Evolutionary conservation across 2,888 invertebrate species (phyloP).

Genomic region (Drosophila flavopinicola): DNA sequence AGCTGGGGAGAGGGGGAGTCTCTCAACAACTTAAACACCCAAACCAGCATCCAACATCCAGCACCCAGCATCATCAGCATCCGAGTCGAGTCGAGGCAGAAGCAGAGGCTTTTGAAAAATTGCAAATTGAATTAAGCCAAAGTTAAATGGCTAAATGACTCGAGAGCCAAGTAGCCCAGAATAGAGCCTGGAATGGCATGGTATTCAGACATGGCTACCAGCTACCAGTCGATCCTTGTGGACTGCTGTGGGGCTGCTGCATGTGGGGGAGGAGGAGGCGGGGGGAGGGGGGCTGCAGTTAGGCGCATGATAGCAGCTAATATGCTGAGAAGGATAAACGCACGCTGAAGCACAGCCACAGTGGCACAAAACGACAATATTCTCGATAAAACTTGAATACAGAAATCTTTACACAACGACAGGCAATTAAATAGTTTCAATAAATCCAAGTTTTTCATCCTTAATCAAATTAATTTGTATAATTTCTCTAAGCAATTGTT

Average conservation of each 20-base stretch:
- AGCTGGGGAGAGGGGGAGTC: slow-evolving; percentile 16
- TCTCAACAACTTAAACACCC: slow-evolving; percentile 47
- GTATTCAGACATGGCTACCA: slow-evolving; percentile 32
- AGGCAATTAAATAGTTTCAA: neutral
- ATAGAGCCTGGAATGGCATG: slow-evolving; percentile 15
- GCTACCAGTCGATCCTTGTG: slow-evolving; percentile 46
- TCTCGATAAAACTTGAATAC: neutral
- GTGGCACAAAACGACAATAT: slow-evolving; percentile 28
- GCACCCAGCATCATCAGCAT: slow-evolving; percentile 26
- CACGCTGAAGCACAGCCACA: slow-evolving; percentile 32
- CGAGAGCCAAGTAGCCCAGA: slow-evolving; percentile 69
- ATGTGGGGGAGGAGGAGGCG: slow-evolving; percentile 47
- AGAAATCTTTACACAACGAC: neutral
- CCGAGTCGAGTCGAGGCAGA: slow-evolving; percentile 49
- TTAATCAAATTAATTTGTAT: neutral
- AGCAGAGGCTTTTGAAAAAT: slow-evolving; percentile 83
- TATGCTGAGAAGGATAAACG: slow-evolving; percentile 74
- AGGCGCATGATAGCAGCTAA: slow-evolving; percentile 77
- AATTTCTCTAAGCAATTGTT: too few species aligned
- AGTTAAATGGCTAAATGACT: slow-evolving; percentile 83
- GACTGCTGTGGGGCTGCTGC: neutral
- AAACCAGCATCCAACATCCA: neutral
- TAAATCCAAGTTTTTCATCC: neutral
- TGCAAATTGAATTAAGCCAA: slow-evolving; percentile 85
- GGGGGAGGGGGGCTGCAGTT: slow-evolving; percentile 70